Evolutionary conservation across 1,140 invertebrate genomes (phyloP), one percentile per base, ranked within the genome.

Genomic region (Scaptomyza montana): DNA sequence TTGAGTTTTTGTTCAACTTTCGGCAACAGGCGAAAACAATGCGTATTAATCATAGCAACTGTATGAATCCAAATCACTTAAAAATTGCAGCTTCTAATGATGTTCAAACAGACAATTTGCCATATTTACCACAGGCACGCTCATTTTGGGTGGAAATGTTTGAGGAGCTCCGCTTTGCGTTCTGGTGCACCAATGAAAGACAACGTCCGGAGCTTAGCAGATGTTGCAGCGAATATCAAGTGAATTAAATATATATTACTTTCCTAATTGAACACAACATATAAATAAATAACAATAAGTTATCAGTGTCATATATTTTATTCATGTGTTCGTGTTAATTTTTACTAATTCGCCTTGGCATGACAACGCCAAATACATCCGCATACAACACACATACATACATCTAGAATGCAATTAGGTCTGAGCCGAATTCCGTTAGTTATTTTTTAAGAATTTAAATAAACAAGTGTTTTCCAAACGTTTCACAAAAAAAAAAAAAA

Each of bases 1-100:
- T 97, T 71, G 98, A 99, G 91, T 99, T 99, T 91, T 97, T 98
- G 81, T 98, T 97, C 95, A 97, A 98, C 19, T 84, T 93, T 97
- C 97, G 1, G 1, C 6, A 69, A 3, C 96, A 69, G n/a, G 16
- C 46, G 2, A 69, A 53, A 90, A 4, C 45, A 2, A 8, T 49
- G 12, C 54, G 7, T n/a, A 46, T 25, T 16, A 47, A 46, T 28
- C 19, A 39, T 1, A 28, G 7, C n/a, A 43, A 25, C 3, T 55
- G 62, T 19, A 50, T 36, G 25, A 50, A 49, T 49, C 16, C 16
- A 2, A 30, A 46, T 13, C 66, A 49, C 5, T 9, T 25, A 6
- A 61, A 25, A 1, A 10, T 16, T 8, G 6, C 46, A 45, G 7
- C 16, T 6, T 2, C 7, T 28, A 47, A 70, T 28, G 49, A n/a